Percentiles rank a stretch among this genome's conserved stretches.
Conservation (phyloP, 2,113 vertebrate species). For the Sapajus apella region DNA sequence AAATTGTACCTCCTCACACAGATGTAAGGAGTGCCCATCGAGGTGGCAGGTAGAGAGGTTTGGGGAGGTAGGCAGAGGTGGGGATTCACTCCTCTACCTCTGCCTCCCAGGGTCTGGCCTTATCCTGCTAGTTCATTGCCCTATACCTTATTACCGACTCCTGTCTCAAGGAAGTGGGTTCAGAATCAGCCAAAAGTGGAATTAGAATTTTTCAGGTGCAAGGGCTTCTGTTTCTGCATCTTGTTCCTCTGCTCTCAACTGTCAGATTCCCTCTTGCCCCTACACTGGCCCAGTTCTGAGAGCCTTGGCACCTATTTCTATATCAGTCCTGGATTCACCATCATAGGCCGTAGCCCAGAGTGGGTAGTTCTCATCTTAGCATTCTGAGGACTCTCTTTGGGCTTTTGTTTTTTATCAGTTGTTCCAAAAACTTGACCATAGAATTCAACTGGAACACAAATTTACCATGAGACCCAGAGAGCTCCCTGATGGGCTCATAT, state of each 20-base stretch:
- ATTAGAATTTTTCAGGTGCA: not conserved
- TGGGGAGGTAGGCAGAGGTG: constrained; percentile 68
- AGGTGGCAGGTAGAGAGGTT: constrained; percentile 75
- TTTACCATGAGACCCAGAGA: not conserved
- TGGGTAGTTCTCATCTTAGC: not conserved
- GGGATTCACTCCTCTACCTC: constrained; percentile 53
- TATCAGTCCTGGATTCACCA: not conserved
- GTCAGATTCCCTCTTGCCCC: not conserved
- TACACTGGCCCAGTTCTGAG: not conserved
- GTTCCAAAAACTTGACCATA: not conserved
- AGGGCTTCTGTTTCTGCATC: not conserved
- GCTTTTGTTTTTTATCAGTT: not conserved
- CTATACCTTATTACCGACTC: not conserved
- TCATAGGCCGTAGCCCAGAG: accelerated
- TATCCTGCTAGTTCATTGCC: not conserved
- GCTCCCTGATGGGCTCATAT: not conserved
- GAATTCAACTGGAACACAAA: not conserved
- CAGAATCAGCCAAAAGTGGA: not conserved
- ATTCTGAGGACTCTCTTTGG: not conserved
- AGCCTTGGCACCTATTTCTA: not conserved
- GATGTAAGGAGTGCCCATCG: constrained; percentile 68
- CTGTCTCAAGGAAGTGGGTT: constrained; percentile 16
- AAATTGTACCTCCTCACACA: constrained; percentile 75
- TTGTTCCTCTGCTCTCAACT: not conserved
- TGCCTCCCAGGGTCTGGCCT: constrained; percentile 53